phyloP scores from a whole-genome alignment of 2,888 invertebrate genomes.

The Meiosimyza platycephala region DNA sequence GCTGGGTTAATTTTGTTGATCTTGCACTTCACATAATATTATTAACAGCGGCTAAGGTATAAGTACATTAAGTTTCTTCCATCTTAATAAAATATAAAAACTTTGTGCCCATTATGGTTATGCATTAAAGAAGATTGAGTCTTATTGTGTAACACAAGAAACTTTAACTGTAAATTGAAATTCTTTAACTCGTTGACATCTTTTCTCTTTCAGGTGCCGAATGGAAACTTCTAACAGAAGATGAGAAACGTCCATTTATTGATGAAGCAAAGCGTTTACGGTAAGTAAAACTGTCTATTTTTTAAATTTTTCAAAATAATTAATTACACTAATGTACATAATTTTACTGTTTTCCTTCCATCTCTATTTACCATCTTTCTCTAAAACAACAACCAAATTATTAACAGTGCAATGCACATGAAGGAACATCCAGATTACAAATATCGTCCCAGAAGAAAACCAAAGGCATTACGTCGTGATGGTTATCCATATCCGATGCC shows the following conservation, averaged over 20 bases:
- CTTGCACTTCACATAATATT: too few species aligned
- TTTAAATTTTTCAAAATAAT: not conserved
- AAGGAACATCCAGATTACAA: slow-evolving; percentile 96
- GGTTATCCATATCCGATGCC: slow-evolving; percentile 94
- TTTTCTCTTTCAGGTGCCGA: slow-evolving; percentile 78
- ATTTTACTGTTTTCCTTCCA: not conserved
- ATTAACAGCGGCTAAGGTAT: too few species aligned
- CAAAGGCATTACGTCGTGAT: slow-evolving; percentile 88
- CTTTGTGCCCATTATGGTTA: too few species aligned
- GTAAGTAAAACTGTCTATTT: slow-evolving; percentile 49
- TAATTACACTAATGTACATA: slow-evolving; percentile 26
- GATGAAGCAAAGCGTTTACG: slow-evolving; percentile 94
- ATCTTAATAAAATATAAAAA: too few species aligned
- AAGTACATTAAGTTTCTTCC: too few species aligned
- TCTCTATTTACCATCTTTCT: too few species aligned
- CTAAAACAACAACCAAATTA: slow-evolving; percentile 11
- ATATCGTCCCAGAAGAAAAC: slow-evolving; percentile 89
- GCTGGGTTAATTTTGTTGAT: too few species aligned
- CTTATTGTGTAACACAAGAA: not conserved
- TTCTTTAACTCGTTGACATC: not conserved
- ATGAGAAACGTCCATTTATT: slow-evolving; percentile 96
- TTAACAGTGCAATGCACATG: slow-evolving; percentile 87
- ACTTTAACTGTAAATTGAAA: not conserved
- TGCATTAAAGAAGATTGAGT: too few species aligned
- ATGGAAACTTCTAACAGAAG: slow-evolving; percentile 94